Evolutionary conservation across 2,888 invertebrate genomes (phyloP).

Genomic region (Caenorhabditis becei): DNA sequence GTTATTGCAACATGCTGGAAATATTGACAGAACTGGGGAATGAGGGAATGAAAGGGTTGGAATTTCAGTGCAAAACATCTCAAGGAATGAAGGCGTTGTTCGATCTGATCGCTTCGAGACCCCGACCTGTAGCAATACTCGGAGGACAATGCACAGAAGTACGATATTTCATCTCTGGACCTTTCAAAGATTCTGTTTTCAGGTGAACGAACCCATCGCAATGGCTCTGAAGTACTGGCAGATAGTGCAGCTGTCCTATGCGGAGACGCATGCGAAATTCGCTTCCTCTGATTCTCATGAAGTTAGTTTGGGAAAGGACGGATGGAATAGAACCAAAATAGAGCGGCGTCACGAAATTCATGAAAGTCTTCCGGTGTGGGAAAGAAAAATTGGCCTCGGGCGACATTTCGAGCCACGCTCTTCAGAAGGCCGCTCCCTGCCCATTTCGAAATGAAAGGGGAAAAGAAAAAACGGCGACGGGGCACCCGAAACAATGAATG

Average conservation of each 20-base stretch:
- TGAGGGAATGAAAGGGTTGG: neutral
- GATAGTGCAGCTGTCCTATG: slow-evolving; percentile 86
- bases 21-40: slow-evolving; percentile 2
- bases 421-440: slow-evolving; percentile 28
- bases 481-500: slow-evolving; percentile 43
- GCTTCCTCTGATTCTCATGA: slow-evolving; percentile 77
- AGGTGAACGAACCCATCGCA: slow-evolving; percentile 80
- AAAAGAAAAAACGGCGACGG: neutral
- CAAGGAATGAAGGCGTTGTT: slow-evolving; percentile 80
- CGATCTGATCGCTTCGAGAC: slow-evolving; percentile 76
- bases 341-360: slow-evolving; percentile 35
- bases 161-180: neutral
- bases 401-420: slow-evolving; percentile 29
- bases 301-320: slow-evolving; percentile 51
- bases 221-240: slow-evolving; percentile 90
- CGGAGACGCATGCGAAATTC: slow-evolving; percentile 81
- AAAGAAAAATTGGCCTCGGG: slow-evolving; percentile 57
- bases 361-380: slow-evolving; percentile 60
- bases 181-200: neutral
- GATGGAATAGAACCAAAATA: slow-evolving; percentile 28
- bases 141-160: slow-evolving; percentile 79
- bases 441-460: slow-evolving; percentile 42
- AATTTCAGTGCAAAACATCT: slow-evolving; percentile 79
- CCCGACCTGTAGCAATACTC: slow-evolving; percentile 78
- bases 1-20: slow-evolving; percentile 41